Percentiles rank a stretch among this genome's conserved stretches.
phyloP scores from a whole-genome alignment of 2,113 vertebrate genomes.

The Oxygymnocypris stewartii region DNA sequence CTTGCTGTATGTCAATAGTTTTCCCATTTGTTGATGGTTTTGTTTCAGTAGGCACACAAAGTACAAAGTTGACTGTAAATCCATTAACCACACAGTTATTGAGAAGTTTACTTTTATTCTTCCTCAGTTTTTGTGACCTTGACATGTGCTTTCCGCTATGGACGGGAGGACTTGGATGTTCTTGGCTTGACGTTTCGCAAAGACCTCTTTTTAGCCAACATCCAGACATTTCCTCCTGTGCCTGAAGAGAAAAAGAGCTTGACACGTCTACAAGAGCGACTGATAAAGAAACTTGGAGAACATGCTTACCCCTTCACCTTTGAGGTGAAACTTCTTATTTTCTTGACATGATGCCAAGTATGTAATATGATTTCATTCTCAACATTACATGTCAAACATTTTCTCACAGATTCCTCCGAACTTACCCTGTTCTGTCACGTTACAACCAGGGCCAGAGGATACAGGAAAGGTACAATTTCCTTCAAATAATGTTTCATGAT shows the following conservation, averaged over 20 bases:
- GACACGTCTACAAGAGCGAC: constrained; percentile 90
- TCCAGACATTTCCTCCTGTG: constrained; percentile 86
- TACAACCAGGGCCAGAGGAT: constrained; percentile 94
- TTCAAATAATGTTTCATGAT: neutral
- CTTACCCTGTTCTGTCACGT: constrained; percentile 90
- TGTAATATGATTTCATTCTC: neutral
- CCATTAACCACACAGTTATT: neutral
- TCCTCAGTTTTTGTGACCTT: constrained; percentile 87
- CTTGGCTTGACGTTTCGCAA: constrained; percentile 93
- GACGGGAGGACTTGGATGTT: constrained; percentile 93
- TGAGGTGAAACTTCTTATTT: constrained; percentile 71
- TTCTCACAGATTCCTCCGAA: constrained; percentile 87
- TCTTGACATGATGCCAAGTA: neutral
- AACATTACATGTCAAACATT: constrained; percentile 29
- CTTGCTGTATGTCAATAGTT: neutral
- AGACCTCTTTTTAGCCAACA: constrained; percentile 90
- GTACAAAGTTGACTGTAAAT: neutral
- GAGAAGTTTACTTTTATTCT: constrained; percentile 12
- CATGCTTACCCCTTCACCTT: constrained; percentile 95
- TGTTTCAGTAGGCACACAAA: neutral
- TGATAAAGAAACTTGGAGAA: constrained; percentile 94
- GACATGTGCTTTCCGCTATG: constrained; percentile 96
- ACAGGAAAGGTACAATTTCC: constrained; percentile 84
- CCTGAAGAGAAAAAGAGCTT: constrained; percentile 84
- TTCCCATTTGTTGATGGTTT: neutral